Evolutionary conservation across 2,797 vertebrate genomes (phyloP), one percentile per base, ranked within the genome.

Genomic region (Remorina albescens): DNA sequence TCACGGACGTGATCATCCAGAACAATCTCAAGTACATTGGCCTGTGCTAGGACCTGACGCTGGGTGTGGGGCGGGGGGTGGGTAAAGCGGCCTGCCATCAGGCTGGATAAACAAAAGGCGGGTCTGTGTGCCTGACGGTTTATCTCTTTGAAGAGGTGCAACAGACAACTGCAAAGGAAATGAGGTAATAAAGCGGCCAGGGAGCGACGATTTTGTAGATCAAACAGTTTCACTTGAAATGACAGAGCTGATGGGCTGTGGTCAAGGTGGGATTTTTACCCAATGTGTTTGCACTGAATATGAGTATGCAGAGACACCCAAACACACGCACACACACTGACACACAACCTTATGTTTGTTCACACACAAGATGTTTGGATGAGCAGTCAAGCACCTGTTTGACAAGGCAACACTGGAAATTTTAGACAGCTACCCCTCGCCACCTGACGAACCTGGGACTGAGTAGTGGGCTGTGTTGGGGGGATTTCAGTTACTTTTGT

Each of bases 1-100:
- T 99, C 91, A 99, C 98, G 93, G 98, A 99, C 85, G 98, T 99
- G 94, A 99, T 99, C 90, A 99, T 99, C 92, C 98, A 99, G 94
- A 99, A 99, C 95, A 99, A 99, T 95, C 97, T 99, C 82, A 99
- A 99, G 93, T 99, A 99, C 90, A 99, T 99, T 67, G 98, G 98
- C 84, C 95, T 99, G 89, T 99, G 98, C 96, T 99, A 97, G 96
- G 91, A 89, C 90, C 75, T 78, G 91, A 89, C 64, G 42, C 37
- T 54, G 71, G 82, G 77, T 71, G 47, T 70, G 80, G 42, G 44
- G 50, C 16, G 36, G 62, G 57, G 15, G 19, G 51, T 28, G 54
- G 72, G 54, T 36, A 9, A 71, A 55, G 78, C 6, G 16, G 82
- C 76, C 69, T 57, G 58, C 71, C 67, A 67, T 57, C 66, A 67